Conservation (phyloP, 1,140 invertebrate genomes). For the Telenomus remus region DNA sequence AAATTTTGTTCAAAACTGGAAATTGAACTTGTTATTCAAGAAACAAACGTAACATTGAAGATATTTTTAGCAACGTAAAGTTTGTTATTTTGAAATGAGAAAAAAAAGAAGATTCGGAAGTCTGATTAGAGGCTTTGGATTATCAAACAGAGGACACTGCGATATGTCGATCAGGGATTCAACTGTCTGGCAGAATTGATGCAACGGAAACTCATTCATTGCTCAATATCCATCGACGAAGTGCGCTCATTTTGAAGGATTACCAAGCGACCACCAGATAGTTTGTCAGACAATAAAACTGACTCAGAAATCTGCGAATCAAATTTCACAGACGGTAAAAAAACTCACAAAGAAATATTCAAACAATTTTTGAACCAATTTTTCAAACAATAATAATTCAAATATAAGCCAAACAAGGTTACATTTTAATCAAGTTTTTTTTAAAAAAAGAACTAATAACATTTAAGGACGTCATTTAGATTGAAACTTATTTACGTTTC, state of each 20-base stretch:
- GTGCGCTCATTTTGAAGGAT: conserved; percentile 43
- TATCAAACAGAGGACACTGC: conserved; percentile 9
- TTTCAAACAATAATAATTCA: too few species aligned
- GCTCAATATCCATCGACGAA: conserved; percentile 31
- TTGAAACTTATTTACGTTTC: too few species aligned
- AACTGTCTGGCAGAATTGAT: conserved; percentile 25
- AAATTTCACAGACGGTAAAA: neutral
- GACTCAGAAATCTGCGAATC: neutral
- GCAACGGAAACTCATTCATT: conserved; percentile 29
- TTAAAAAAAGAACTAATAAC: too few species aligned
- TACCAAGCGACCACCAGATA: conserved; percentile 32
- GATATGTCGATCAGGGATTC: conserved; percentile 35
- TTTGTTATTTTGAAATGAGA: conserved; percentile 1
- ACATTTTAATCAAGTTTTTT: too few species aligned
- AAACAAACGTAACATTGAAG: too few species aligned
- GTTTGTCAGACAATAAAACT: conserved; percentile 59
- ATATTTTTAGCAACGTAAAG: too few species aligned
- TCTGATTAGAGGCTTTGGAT: conserved; percentile 5
- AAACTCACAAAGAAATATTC: neutral
- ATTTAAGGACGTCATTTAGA: too few species aligned
- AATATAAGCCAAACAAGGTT: too few species aligned
- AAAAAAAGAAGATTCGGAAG: conserved; percentile 2
- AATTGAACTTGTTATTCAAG: too few species aligned
- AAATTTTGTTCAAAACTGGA: too few species aligned
- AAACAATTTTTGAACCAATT: too few species aligned